phyloP scores from a whole-genome alignment of 2,888 invertebrate genomes.

The Camptogramma bilineatum region DNA sequence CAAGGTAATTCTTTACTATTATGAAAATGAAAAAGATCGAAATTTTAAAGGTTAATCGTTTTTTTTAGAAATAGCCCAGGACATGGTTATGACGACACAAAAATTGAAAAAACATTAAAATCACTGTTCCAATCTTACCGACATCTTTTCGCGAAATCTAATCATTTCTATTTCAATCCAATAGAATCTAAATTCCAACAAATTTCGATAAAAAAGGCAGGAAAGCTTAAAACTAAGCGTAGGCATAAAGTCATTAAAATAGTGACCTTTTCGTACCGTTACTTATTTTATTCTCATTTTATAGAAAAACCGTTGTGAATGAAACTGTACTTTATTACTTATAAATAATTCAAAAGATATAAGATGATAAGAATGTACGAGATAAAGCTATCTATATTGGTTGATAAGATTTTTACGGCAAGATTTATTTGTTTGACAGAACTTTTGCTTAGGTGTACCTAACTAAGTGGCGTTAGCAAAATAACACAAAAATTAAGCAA shows the following conservation, averaged over 20 bases:
- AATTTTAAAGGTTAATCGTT: too few species aligned
- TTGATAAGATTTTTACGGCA: slow-evolving; percentile 2
- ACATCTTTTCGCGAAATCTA: background rate
- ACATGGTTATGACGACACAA: slow-evolving; percentile 34
- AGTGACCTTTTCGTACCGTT: slow-evolving; percentile 38
- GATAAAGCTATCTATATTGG: background rate
- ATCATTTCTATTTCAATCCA: background rate
- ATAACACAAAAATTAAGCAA: slow-evolving; percentile 11
- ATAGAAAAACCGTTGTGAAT: slow-evolving; percentile 47
- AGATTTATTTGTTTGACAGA: slow-evolving; percentile 6
- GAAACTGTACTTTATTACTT: slow-evolving; percentile 35
- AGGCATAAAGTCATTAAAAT: slow-evolving; percentile 36
- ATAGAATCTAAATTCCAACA: slow-evolving; percentile 15
- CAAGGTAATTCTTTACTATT: too few species aligned
- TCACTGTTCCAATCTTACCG: slow-evolving; percentile 21
- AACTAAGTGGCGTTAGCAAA: too few species aligned
- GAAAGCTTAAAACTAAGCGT: slow-evolving; percentile 25
- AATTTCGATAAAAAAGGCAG: background rate
- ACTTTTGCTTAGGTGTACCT: background rate
- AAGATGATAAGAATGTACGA: background rate
- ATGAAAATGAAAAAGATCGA: too few species aligned
- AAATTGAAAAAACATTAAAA: slow-evolving; percentile 43
- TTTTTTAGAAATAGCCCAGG: slow-evolving; percentile 5
- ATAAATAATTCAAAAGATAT: slow-evolving; percentile 46
- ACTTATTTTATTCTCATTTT: slow-evolving; percentile 43